Evolutionary conservation across 1,140 invertebrate species (phyloP).

Genomic region (Lutraria rhynchaena): DNA sequence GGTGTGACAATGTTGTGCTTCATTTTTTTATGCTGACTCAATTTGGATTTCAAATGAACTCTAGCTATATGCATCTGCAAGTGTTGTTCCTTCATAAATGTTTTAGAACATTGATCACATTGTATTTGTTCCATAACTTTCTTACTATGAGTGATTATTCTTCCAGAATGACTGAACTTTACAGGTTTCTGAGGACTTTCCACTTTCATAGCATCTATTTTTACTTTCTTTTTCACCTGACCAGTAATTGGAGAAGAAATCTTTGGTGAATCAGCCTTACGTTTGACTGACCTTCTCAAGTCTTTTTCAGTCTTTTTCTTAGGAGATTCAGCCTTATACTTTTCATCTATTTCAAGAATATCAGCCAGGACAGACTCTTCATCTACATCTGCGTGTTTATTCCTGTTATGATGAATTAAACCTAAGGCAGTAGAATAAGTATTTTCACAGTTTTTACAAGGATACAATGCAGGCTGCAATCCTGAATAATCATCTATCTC

Average conservation of each 20-base stretch:
- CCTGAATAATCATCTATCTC: not conserved
- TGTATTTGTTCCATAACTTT: constrained; percentile 32
- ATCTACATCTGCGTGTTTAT: constrained; percentile 30
- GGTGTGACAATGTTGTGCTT: constrained; percentile 24
- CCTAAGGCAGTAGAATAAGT: constrained; percentile 39
- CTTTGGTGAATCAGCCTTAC: not conserved
- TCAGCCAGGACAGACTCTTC: constrained; percentile 30
- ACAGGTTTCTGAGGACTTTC: not conserved
- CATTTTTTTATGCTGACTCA: constrained; percentile 35
- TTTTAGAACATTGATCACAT: constrained; percentile 28
- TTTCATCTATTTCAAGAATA: constrained; percentile 26
- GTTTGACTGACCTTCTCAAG: not conserved
- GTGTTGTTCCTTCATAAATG: constrained; percentile 23
- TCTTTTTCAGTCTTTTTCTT: constrained; percentile 12
- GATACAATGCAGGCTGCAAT: constrained; percentile 21
- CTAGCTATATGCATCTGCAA: constrained; percentile 4
- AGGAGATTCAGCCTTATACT: constrained; percentile 1
- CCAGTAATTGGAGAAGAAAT: not conserved
- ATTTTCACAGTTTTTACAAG: constrained; percentile 33
- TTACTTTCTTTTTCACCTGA: constrained; percentile 1
- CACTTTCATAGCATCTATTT: not conserved
- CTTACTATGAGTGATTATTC: constrained; percentile 35
- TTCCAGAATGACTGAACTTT: constrained; percentile 32
- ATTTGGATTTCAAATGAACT: constrained; percentile 16
- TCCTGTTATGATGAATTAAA: constrained; percentile 43